A percentile compares a stretch with the other conserved stretches of the same genome.
phyloP scores from a whole-genome alignment of 2,113 vertebrate species.

The Thinocorus orbignyianus region DNA sequence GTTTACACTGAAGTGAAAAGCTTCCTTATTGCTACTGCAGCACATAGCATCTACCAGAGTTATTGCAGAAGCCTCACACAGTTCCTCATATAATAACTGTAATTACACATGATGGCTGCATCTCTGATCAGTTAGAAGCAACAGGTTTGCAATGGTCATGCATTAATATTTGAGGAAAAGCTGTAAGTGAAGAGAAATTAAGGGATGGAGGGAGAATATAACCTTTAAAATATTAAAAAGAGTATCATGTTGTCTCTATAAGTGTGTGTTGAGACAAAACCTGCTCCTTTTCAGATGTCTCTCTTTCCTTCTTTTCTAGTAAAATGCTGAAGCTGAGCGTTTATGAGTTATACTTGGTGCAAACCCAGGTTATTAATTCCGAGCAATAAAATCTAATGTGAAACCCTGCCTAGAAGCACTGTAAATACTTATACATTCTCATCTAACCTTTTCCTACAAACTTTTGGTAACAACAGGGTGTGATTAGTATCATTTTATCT shows the following conservation, averaged over 20 bases:
- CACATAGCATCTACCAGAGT: neutral
- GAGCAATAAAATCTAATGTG: slow-evolving; percentile 13
- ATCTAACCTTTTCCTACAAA: neutral
- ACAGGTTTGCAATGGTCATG: neutral
- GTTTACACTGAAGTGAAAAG: neutral
- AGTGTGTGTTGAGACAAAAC: neutral
- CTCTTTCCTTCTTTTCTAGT: neutral
- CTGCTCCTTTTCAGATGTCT: neutral
- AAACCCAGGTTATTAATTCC: slow-evolving; percentile 20
- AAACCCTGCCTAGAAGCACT: neutral
- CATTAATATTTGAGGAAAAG: neutral
- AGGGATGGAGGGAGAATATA: neutral
- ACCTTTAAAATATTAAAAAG: slow-evolving; percentile 1
- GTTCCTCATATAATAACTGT: neutral
- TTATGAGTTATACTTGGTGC: neutral
- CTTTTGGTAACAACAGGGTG: neutral
- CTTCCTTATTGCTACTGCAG: neutral
- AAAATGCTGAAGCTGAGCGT: neutral
- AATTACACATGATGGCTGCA: neutral
- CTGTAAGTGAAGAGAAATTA: neutral
- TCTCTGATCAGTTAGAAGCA: neutral
- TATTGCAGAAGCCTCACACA: neutral
- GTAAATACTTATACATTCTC: neutral
- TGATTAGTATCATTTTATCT: neutral
- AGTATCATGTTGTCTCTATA: neutral